These are phyloP conservation scores for Unio pictorum DNA, from an alignment of 2,888 invertebrate genomes.

Conservation along the genomic window DNA sequence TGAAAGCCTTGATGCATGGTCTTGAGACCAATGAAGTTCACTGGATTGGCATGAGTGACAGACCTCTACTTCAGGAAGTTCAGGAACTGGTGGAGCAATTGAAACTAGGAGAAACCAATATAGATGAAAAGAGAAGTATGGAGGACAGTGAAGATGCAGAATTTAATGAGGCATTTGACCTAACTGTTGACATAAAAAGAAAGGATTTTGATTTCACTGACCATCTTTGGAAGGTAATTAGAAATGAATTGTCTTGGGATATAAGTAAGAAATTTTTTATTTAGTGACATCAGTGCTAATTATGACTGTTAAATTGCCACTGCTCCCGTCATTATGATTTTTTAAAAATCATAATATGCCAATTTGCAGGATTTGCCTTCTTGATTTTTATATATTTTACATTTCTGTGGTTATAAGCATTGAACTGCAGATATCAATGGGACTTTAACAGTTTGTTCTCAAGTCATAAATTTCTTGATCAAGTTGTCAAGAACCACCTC, in stretches of 20 bases:
- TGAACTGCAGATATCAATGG: no score
- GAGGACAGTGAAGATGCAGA: slow-evolving; percentile 26
- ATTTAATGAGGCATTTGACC: slow-evolving; percentile 19
- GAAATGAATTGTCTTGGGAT: background rate
- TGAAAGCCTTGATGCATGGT: slow-evolving; percentile 38
- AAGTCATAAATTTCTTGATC: no score
- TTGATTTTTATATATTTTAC: no score
- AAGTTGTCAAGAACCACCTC: no score
- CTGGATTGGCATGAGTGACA: slow-evolving; percentile 42
- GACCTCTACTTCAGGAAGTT: slow-evolving; percentile 35
- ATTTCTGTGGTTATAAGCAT: no score
- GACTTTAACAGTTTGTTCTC: no score
- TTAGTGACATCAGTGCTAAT: no score
- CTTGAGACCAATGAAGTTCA: slow-evolving; percentile 45
- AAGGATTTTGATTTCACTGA: slow-evolving; percentile 58
- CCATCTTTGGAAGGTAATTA: slow-evolving; percentile 50
- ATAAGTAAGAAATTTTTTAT: no score
- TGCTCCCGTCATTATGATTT: no score
- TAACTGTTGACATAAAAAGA: slow-evolving; percentile 33
- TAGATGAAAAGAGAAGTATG: slow-evolving; percentile 19
- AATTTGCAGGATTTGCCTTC: no score
- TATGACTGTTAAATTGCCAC: no score
- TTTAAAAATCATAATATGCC: no score
- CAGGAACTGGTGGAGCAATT: slow-evolving; percentile 42
- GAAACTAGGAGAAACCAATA: slow-evolving; percentile 42